Conservation (phyloP, 1,140 invertebrate species). For the Stegodyphus mimosarum region DNA sequence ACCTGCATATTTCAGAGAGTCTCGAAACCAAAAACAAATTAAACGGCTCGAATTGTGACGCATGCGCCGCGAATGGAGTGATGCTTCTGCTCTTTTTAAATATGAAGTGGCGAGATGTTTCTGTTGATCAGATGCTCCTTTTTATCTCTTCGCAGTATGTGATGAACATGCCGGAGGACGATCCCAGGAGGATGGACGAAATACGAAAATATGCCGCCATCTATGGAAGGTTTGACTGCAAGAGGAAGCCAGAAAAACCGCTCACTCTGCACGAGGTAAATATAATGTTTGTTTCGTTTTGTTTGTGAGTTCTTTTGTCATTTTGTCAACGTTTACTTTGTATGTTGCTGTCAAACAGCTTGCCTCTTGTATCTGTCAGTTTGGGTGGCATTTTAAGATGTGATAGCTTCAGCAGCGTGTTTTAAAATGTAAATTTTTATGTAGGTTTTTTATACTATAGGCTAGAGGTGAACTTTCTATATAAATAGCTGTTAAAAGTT, state of each 20-base stretch:
- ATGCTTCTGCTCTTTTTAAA: constrained; percentile 3
- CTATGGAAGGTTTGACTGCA: constrained; percentile 94
- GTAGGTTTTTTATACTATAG: too few species aligned
- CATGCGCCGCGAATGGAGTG: not conserved
- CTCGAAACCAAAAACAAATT: not conserved
- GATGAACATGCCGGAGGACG: constrained; percentile 88
- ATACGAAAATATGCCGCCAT: constrained; percentile 96
- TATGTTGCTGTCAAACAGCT: too few species aligned
- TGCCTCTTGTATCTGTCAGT: too few species aligned
- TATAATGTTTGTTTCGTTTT: not conserved
- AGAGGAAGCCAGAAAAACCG: constrained; percentile 94
- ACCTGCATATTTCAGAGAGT: not conserved
- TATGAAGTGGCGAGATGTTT: not conserved
- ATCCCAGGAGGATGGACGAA: constrained; percentile 90
- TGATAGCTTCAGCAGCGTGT: too few species aligned
- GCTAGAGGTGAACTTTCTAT: too few species aligned
- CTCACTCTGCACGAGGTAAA: constrained; percentile 92
- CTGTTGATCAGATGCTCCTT: constrained; percentile 2
- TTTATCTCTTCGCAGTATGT: constrained; percentile 74
- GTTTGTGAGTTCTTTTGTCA: too few species aligned
- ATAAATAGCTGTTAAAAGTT: too few species aligned
- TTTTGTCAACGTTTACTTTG: too few species aligned
- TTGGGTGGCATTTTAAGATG: too few species aligned
- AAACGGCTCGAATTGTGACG: not conserved
- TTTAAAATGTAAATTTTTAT: too few species aligned